phyloP scores from a whole-genome alignment of 30 jellyfish, hydroid and myxozoan genomes.

The Morbakka virulenta region DNA sequence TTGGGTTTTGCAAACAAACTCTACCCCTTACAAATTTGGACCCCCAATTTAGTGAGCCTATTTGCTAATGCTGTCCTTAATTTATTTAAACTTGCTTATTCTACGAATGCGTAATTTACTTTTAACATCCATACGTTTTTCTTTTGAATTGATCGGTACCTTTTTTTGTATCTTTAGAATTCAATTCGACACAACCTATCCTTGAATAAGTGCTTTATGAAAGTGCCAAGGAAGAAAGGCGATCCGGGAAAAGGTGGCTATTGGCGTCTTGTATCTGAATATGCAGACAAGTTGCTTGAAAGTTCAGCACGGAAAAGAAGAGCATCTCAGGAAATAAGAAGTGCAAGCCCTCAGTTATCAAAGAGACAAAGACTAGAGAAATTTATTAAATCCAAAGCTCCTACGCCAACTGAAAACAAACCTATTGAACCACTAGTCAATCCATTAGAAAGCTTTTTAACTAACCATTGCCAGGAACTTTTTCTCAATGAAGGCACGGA shows the following conservation, averaged over 20 bases:
- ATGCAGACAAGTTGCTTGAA: conserved; percentile 87
- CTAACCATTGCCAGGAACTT: no score
- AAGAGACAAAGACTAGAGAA: conserved; percentile 77
- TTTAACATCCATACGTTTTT: no score
- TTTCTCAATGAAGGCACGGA: conserved; percentile 40
- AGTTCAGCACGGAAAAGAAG: conserved; percentile 82
- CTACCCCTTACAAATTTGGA: no score
- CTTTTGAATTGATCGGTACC: no score
- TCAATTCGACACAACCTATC: conserved; percentile 98
- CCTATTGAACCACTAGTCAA: conserved; percentile 19
- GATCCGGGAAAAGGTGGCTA: conserved; percentile 99
- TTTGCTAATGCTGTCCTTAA: no score
- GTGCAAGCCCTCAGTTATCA: conserved; percentile 38
- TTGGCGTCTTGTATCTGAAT: conserved; percentile 97
- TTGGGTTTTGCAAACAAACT: no score
- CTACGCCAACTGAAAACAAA: neutral
- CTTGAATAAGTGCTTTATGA: conserved; percentile 90
- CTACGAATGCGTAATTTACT: no score
- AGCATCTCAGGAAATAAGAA: conserved; percentile 66
- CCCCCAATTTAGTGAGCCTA: no score
- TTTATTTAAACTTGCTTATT: no score
- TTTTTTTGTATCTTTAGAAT: conserved; percentile 49
- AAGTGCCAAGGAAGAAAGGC: conserved; percentile 98
- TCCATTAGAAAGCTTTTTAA: conserved; percentile 41
- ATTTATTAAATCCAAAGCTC: neutral